Percentiles rank a stretch among this genome's conserved stretches.
Evolutionary conservation across 2,888 invertebrate species (phyloP).

Genomic region (Epistrophe eligans): DNA sequence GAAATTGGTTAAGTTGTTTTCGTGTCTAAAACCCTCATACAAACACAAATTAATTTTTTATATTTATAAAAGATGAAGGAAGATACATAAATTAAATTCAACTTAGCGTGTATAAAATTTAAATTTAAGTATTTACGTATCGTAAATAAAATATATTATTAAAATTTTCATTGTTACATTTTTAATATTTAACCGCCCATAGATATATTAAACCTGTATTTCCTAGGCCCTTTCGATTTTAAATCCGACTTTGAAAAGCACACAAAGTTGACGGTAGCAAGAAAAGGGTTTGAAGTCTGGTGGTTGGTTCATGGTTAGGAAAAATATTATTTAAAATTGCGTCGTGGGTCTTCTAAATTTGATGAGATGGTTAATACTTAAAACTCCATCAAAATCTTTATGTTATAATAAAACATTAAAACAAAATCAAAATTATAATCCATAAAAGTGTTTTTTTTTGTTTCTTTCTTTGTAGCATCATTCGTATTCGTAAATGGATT

Average conservation of each 20-base stretch:
- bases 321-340: not conserved
- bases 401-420: constrained; percentile 34
- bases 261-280: not conserved
- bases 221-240: not conserved
- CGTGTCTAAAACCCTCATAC: too few species aligned
- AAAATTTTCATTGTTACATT: too few species aligned
- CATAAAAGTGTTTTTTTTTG: not conserved
- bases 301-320: not conserved
- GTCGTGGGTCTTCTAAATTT: not conserved
- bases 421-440: constrained; percentile 37
- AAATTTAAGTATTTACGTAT: too few species aligned
- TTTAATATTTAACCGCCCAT: too few species aligned
- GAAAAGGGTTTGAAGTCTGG: not conserved
- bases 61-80: too few species aligned
- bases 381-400: constrained; percentile 50
- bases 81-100: too few species aligned
- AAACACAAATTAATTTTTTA: too few species aligned
- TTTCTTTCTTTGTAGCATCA: not conserved
- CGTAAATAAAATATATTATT: too few species aligned
- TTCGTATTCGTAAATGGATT: constrained; percentile 1
- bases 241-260: not conserved
- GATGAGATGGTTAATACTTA: constrained; percentile 33
- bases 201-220: too few species aligned
- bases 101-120: too few species aligned
- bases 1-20: too few species aligned